Conservation (phyloP, 2,797 vertebrate species). For the Eulemur albifrons region DNA sequence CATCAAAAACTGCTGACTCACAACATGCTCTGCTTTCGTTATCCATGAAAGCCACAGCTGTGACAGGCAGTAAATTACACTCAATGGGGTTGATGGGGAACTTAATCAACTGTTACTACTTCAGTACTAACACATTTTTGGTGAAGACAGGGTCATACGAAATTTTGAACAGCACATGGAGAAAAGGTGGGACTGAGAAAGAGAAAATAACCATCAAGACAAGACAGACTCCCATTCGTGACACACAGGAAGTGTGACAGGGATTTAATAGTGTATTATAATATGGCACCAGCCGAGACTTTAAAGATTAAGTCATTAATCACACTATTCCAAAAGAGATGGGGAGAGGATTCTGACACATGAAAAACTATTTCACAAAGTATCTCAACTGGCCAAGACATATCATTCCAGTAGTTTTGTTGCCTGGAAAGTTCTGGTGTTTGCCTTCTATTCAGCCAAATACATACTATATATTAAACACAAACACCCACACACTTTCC, state of each 20-base stretch:
- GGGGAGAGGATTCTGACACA: not conserved
- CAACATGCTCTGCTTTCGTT: not conserved
- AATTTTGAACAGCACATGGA: not conserved
- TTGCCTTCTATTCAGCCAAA: not conserved
- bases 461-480: not conserved
- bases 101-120: not conserved
- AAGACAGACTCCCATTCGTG: not conserved
- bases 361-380: not conserved
- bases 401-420: not conserved
- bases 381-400: not conserved
- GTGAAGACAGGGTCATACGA: not conserved
- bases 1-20: not conserved
- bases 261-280: not conserved
- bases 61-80: not conserved
- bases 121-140: not conserved
- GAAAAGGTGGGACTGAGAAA: not conserved
- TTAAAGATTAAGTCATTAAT: not conserved
- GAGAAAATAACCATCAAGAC: not conserved
- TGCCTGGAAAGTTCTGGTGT: not conserved
- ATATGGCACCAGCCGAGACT: not conserved
- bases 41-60: not conserved
- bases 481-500: not conserved
- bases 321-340: not conserved
- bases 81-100: rapidly evolving
- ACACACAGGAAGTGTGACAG: not conserved